Conservation (phyloP, 2,797 vertebrate genomes). For the Vireo griseus region DNA sequence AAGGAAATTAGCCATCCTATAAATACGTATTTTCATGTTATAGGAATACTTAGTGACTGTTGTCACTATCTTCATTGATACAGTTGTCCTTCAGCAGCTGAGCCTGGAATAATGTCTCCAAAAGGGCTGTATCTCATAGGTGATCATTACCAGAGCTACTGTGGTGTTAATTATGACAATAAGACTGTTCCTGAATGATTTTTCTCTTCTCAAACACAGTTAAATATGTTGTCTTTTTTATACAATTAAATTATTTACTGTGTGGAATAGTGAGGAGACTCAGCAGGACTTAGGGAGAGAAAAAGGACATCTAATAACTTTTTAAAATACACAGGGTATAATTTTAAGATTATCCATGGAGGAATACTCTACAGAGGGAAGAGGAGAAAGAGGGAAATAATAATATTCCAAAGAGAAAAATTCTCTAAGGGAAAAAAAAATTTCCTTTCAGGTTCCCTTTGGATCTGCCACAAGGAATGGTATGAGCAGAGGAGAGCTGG, state of each 20-base stretch:
- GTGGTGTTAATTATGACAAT: background rate
- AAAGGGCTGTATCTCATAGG: background rate
- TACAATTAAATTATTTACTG: background rate
- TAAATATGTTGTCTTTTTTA: background rate
- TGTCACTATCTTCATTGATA: background rate
- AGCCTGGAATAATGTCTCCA: background rate
- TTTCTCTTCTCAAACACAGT: background rate
- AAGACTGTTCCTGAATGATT: background rate
- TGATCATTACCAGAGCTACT: background rate
- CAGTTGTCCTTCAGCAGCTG: background rate
- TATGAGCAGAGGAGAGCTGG: background rate
- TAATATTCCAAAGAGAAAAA: background rate
- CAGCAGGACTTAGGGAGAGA: background rate
- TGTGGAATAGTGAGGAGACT: background rate
- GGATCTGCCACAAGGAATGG: background rate
- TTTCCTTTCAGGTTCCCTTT: background rate
- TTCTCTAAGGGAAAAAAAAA: background rate
- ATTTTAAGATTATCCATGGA: background rate
- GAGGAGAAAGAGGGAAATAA: background rate
- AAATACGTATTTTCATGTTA: background rate
- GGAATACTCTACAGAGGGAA: background rate
- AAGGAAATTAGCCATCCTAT: background rate
- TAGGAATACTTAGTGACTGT: background rate
- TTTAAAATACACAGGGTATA: background rate
- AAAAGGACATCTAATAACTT: background rate